Evolutionary conservation across 2,113 vertebrate genomes (phyloP).

Genomic region (Erythrolamprus reginae): DNA sequence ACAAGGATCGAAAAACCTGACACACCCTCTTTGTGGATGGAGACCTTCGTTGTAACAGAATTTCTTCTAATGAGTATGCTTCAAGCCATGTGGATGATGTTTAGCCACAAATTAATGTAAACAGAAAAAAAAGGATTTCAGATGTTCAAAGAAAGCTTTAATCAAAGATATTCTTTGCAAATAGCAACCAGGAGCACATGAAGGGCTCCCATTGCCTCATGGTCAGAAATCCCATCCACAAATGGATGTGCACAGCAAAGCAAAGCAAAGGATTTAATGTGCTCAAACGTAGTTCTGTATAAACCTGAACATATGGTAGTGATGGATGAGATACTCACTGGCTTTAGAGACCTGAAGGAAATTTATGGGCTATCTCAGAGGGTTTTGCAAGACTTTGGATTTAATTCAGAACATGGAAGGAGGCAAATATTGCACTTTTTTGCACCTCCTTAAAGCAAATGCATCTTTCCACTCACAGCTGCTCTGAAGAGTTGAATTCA

Average conservation of each 20-base stretch:
- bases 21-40: constrained; percentile 47
- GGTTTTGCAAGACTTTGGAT: not conserved
- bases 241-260: accelerated
- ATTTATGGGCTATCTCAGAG: not conserved
- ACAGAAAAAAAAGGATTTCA: constrained; percentile 42
- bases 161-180: constrained; percentile 36
- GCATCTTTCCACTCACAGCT: not conserved
- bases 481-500: not conserved
- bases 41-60: constrained; percentile 50
- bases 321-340: not conserved
- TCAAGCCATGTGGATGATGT: constrained; percentile 55
- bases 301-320: not conserved
- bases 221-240: constrained; percentile 1
- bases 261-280: accelerated
- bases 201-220: constrained; percentile 16
- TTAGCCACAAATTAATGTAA: constrained; percentile 58
- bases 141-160: constrained; percentile 48
- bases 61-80: constrained; percentile 34
- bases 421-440: not conserved
- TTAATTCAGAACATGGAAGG: not conserved
- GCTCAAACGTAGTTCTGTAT: not conserved
- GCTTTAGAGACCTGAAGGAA: not conserved
- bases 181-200: constrained; percentile 20
- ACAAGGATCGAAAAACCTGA: constrained; percentile 57
- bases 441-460: not conserved